Conservation (phyloP, 2,797 vertebrate genomes). For the Argentina silus region DNA sequence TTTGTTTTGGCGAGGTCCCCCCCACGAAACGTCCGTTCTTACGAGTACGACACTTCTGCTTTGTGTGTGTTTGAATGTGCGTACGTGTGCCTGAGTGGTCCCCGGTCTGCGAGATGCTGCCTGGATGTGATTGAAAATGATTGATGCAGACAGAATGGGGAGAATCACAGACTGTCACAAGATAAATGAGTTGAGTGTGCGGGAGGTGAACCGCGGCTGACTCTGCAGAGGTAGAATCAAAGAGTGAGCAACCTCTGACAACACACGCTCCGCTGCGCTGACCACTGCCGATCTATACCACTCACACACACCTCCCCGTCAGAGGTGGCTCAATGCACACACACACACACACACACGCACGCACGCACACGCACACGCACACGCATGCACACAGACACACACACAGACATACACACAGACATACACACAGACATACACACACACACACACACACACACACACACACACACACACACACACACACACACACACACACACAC, state of each 20-base stretch:
- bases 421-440: constrained; percentile 25
- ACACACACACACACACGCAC: constrained; percentile 28
- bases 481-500: constrained; percentile 8
- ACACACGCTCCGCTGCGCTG: constrained; percentile 72
- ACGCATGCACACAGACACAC: not conserved
- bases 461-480: not conserved
- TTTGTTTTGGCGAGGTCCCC: not conserved
- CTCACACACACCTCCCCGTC: constrained; percentile 71
- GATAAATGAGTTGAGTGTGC: constrained; percentile 73
- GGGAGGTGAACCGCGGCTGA: constrained; percentile 72
- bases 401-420: constrained; percentile 4
- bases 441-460: constrained; percentile 16
- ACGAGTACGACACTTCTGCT: not conserved
- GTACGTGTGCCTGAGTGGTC: not conserved
- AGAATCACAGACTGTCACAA: constrained; percentile 74
- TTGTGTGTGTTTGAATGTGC: not conserved
- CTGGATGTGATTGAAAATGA: constrained; percentile 70
- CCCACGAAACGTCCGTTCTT: not conserved
- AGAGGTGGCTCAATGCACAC: constrained; percentile 6
- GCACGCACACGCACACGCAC: constrained; percentile 15
- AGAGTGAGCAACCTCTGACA: constrained; percentile 79
- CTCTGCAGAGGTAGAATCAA: constrained; percentile 76
- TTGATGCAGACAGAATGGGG: constrained; percentile 67
- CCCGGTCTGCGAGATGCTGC: constrained; percentile 4
- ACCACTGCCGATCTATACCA: constrained; percentile 76